These are phyloP conservation scores for Opisthocomus hoazin DNA, from an alignment of 2,113 vertebrate species.

Conservation along the genomic window DNA sequence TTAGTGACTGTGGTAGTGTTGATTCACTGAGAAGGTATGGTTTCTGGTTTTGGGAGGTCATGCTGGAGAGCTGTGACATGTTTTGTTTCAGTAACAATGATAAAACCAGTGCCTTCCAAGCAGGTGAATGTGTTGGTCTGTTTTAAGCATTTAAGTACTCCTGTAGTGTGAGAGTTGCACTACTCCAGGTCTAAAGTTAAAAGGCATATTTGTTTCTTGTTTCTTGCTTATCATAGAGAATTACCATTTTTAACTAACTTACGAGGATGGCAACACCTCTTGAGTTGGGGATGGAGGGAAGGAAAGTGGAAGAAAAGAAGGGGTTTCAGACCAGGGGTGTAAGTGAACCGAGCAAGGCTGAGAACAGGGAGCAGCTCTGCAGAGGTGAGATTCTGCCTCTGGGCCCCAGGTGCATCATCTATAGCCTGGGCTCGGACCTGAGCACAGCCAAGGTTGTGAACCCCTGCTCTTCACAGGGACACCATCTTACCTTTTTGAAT, in stretches of 20 bases:
- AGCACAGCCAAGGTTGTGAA: neutral
- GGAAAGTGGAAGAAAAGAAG: neutral
- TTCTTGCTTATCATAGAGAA: neutral
- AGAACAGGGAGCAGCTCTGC: neutral
- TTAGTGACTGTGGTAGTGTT: neutral
- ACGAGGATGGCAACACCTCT: neutral
- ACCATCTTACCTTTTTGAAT: neutral
- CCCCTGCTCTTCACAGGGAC: neutral
- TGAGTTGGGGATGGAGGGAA: neutral
- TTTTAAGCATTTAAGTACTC: neutral
- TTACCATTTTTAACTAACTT: neutral
- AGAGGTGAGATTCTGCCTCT: neutral
- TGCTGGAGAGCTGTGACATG: neutral
- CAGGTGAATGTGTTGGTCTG: fast-evolving
- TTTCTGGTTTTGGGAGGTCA: neutral
- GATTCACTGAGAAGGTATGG: neutral
- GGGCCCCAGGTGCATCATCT: neutral
- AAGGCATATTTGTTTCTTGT: neutral
- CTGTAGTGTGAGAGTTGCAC: neutral
- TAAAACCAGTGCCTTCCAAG: neutral
- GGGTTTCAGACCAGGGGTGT: neutral
- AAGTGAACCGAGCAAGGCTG: neutral
- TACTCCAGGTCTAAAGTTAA: neutral
- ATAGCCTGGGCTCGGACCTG: neutral
- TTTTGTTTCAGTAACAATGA: neutral